phyloP scores from a whole-genome alignment of 2,888 invertebrate genomes.

The Coremacera marginata region DNA sequence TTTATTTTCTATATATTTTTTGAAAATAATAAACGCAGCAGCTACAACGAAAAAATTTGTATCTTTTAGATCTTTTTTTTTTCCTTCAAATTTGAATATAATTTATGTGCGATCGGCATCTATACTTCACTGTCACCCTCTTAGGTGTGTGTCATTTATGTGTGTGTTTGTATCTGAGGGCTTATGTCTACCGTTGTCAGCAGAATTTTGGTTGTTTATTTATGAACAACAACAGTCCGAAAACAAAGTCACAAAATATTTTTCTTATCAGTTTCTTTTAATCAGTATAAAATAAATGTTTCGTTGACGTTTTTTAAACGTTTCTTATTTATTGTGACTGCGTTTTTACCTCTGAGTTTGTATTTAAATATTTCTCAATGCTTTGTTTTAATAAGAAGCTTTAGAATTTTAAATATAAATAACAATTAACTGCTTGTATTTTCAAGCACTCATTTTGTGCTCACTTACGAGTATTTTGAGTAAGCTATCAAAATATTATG shows the following conservation, averaged over 20 bases:
- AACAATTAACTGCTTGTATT: neutral
- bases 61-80: constrained; percentile 58
- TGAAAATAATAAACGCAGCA: neutral
- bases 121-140: constrained; percentile 29
- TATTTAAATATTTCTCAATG: neutral
- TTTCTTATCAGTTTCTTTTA: constrained; percentile 14
- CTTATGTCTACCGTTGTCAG: neutral
- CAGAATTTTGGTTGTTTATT: neutral
- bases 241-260: neutral
- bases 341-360: neutral
- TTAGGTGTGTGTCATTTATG: neutral
- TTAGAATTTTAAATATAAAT: too few relatives aligned
- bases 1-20: neutral
- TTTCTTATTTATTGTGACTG: constrained; percentile 15
- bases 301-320: constrained; percentile 19
- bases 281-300: constrained; percentile 20
- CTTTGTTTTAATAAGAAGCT: neutral
- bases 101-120: constrained; percentile 63
- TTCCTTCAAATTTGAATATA: constrained; percentile 59
- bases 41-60: constrained; percentile 47
- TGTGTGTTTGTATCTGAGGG: neutral
- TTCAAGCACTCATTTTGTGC: neutral
- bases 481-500: constrained; percentile 37
- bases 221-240: constrained; percentile 1
- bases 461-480: constrained; percentile 20